These are phyloP conservation scores for Siphamia tubifer DNA, from an alignment of 2,113 vertebrate genomes.

Conservation along the genomic window DNA sequence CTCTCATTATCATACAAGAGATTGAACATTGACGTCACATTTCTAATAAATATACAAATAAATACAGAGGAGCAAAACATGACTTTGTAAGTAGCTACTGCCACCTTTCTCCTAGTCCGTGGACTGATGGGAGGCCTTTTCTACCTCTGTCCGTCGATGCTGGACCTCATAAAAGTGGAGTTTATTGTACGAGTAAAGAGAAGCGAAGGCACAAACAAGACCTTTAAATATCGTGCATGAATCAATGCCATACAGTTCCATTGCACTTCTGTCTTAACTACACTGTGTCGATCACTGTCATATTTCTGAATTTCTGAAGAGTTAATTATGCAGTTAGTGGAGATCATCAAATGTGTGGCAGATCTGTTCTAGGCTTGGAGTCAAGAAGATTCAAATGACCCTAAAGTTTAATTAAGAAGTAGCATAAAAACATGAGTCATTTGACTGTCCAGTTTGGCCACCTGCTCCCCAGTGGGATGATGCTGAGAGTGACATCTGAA, in stretches of 20 bases:
- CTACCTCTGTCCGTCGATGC: neutral
- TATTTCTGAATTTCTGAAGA: slow-evolving; percentile 8
- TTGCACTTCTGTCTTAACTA: no score
- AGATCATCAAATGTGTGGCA: neutral
- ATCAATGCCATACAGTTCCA: no score
- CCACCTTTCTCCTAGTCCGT: slow-evolving; percentile 31
- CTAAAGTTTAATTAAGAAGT: slow-evolving; percentile 45
- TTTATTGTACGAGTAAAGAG: slow-evolving; percentile 44
- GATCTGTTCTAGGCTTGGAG: neutral
- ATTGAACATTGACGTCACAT: slow-evolving; percentile 34
- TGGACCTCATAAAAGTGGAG: slow-evolving; percentile 40
- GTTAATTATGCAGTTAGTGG: slow-evolving; percentile 33
- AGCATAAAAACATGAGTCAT: slow-evolving; percentile 47
- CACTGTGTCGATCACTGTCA: slow-evolving; percentile 1
- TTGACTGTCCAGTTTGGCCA: slow-evolving; percentile 37
- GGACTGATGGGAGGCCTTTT: neutral
- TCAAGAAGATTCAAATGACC: slow-evolving; percentile 34
- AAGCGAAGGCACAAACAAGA: slow-evolving; percentile 30
- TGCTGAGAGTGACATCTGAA: slow-evolving; percentile 30
- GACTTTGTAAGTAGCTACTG: slow-evolving; percentile 22
- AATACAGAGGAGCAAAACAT: slow-evolving; percentile 23
- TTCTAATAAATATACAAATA: slow-evolving; percentile 64
- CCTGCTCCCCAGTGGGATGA: slow-evolving; percentile 54
- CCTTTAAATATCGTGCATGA: slow-evolving; percentile 48
- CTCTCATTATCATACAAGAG: slow-evolving; percentile 50